phyloP scores from a whole-genome alignment of 2,797 vertebrate genomes.

The Petrocephalus sullivani region DNA sequence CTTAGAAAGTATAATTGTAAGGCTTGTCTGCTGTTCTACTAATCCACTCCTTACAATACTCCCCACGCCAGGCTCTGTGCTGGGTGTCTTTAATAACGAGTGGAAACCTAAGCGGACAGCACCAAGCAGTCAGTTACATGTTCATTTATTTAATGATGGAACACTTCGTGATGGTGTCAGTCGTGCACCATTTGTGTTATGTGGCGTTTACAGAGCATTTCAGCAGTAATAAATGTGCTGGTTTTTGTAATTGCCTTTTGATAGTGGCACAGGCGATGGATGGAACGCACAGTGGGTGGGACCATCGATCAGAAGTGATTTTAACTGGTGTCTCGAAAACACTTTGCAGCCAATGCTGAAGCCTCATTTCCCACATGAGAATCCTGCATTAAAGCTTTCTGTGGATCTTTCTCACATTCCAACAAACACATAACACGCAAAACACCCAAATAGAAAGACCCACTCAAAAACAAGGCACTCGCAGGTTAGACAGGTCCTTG shows the following conservation, averaged over 20 bases:
- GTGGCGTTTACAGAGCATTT: neutral
- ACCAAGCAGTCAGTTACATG: neutral
- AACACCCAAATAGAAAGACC: neutral
- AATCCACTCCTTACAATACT: slow-evolving; percentile 19
- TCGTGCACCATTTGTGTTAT: neutral
- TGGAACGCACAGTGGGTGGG: neutral
- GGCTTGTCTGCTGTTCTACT: slow-evolving; percentile 4
- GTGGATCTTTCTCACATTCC: neutral
- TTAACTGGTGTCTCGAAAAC: neutral
- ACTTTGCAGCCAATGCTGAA: neutral
- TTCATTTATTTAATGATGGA: neutral
- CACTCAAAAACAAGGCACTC: neutral
- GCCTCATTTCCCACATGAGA: neutral
- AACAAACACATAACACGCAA: neutral
- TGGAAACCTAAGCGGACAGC: neutral
- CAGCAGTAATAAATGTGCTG: neutral
- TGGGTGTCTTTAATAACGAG: slow-evolving; percentile 6
- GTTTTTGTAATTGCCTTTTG: neutral
- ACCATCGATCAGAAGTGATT: neutral
- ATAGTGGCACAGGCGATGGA: neutral
- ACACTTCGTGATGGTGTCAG: neutral
- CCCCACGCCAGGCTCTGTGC: slow-evolving; percentile 13
- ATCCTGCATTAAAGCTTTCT: neutral
- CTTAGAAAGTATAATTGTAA: slow-evolving; percentile 1
- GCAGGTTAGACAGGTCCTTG: neutral